A percentile compares a stretch with the other conserved stretches of the same genome.
Conservation (phyloP, 1,140 invertebrate genomes). For the Dreissena polymorpha region DNA sequence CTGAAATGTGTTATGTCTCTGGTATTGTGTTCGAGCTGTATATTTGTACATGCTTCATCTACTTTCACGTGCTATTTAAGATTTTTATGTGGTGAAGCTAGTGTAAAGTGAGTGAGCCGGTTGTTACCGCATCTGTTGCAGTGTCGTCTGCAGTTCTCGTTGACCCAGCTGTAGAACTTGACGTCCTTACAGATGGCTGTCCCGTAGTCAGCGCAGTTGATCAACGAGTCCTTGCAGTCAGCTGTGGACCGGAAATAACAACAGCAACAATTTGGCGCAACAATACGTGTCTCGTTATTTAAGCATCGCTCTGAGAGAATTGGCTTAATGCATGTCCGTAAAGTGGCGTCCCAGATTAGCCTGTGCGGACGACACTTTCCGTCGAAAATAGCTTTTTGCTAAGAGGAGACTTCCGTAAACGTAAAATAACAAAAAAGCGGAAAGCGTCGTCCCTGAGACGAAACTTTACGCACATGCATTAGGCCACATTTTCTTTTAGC, state of each 20-base stretch:
- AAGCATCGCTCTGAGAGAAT: not conserved
- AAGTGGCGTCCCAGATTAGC: not conserved
- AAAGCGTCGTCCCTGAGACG: no score
- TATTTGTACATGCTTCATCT: no score
- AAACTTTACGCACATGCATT: no score
- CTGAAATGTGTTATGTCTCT: no score
- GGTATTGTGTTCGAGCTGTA: no score
- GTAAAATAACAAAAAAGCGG: no score
- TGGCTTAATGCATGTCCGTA: not conserved
- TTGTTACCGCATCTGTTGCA: conserved; percentile 48
- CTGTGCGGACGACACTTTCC: not conserved
- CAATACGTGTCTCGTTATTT: not conserved
- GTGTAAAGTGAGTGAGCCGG: not conserved
- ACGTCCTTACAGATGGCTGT: conserved; percentile 32
- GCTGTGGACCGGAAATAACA: conserved; percentile 16
- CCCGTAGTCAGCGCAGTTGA: conserved; percentile 42
- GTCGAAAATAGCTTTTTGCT: not conserved
- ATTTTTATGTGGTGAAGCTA: no score
- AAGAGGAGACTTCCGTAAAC: not conserved
- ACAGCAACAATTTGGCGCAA: not conserved
- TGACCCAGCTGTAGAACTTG: conserved; percentile 44
- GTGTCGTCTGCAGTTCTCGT: conserved; percentile 35
- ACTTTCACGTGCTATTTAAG: no score
- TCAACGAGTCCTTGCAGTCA: conserved; percentile 18
- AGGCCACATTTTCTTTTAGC: no score